Evolutionary conservation across 2,888 invertebrate species (phyloP), one percentile per base, ranked within the genome.

Genomic region (Agrotis puta): DNA sequence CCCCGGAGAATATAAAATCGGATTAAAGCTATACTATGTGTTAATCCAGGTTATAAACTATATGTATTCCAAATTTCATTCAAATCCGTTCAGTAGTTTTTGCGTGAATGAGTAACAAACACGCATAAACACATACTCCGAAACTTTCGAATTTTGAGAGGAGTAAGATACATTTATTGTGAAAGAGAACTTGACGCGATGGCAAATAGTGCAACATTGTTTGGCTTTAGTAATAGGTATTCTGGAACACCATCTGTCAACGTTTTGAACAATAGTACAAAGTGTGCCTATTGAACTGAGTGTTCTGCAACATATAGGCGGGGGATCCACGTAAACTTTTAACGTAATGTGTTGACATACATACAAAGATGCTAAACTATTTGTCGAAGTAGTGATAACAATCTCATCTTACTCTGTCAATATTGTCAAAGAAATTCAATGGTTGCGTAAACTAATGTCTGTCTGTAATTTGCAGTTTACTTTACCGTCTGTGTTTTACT

Each of bases 181-280:
- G 74, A 72, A 81, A 84, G 24, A 70, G 11, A 50, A 73, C 56
- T 69, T 43, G 68, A 74, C 43, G 14, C 45, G 22, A n/a, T 66
- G 54, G 43, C 58, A 64, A 74, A 70, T 68, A 71, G 64, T 50
- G 61, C 61, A 70, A 81, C 78, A 72, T 54, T 74, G 77, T 83
- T 72, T 65, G 58, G 54, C 20, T 70, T 69, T 58, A 43, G 65
- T 58, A 83, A 70, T 65, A 74, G 39, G 11, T 9, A 51, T 54
- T 43, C 9, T 13, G 14, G 9, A n/a, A 14, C 64, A 62, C 63
- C 57, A 45, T 43, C 45, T 70, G 24, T 70, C 56, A 66, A 58
- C 61, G 64, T 67, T 61, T 61, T 63, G 11, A 63, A 58, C 27
- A 53, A 59, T 51, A 50, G 45, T 22, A 20, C 50, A 4, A 48